These are phyloP conservation scores for Melanotaenia boesemani DNA, from an alignment of 2,797 vertebrate genomes.

Conservation along the genomic window DNA sequence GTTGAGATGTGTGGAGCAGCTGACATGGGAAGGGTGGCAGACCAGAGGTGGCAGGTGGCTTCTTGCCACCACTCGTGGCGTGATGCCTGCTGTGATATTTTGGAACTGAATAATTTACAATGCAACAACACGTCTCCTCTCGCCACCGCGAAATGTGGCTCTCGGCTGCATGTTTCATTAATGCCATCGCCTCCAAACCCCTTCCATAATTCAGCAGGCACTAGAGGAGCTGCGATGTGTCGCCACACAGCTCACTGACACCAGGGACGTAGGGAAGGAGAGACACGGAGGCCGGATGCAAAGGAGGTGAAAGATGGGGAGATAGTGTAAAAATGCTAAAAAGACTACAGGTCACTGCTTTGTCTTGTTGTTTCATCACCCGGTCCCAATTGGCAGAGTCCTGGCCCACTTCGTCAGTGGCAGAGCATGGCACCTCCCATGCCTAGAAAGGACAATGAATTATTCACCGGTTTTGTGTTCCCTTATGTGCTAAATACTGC, in stretches of 20 bases:
- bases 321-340: slow-evolving; percentile 80
- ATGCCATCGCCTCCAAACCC: slow-evolving; percentile 82
- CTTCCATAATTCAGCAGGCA: slow-evolving; percentile 89
- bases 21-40: slow-evolving; percentile 45
- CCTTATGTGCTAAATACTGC: slow-evolving; percentile 72
- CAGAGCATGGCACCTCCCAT: slow-evolving; percentile 77
- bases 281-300: slow-evolving; percentile 75
- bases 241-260: slow-evolving; percentile 79
- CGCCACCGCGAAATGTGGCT: slow-evolving; percentile 77
- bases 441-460: slow-evolving; percentile 82
- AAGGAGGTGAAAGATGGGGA: slow-evolving; percentile 56
- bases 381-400: slow-evolving; percentile 81
- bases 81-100: slow-evolving; percentile 83
- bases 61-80: slow-evolving; percentile 70
- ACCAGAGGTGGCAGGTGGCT: slow-evolving; percentile 77
- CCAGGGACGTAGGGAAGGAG: slow-evolving; percentile 61
- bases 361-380: slow-evolving; percentile 78
- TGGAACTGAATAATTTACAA: slow-evolving; percentile 83
- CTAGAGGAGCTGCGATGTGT: slow-evolving; percentile 86
- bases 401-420: slow-evolving; percentile 74
- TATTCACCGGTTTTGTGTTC: slow-evolving; percentile 86
- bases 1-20: slow-evolving; percentile 26
- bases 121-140: slow-evolving; percentile 76
- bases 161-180: slow-evolving; percentile 91
- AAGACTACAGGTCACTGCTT: slow-evolving; percentile 84